These are phyloP conservation scores for Sinohyriopsis cumingii DNA, from an alignment of 2,888 invertebrate genomes.

Conservation along the genomic window DNA sequence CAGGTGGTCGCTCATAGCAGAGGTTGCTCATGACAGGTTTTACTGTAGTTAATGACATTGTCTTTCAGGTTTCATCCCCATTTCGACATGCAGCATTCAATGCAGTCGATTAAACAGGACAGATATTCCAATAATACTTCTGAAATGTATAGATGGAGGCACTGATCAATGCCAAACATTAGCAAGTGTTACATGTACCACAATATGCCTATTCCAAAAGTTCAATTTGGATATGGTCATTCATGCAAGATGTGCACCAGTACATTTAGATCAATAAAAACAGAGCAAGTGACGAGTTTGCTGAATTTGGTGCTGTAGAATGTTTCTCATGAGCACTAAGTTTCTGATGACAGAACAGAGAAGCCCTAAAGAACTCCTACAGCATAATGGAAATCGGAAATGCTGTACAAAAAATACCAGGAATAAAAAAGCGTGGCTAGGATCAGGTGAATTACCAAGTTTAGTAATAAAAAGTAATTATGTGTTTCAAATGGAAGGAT, in stretches of 20 bases:
- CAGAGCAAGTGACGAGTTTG: slow-evolving; percentile 23
- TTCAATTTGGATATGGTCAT: slow-evolving; percentile 27
- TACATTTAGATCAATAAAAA: slow-evolving; percentile 26
- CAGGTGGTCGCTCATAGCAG: no score
- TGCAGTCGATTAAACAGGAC: not conserved
- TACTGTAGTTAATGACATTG: slow-evolving; percentile 14
- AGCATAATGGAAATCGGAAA: slow-evolving; percentile 8
- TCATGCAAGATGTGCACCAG: slow-evolving; percentile 24
- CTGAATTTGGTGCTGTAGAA: slow-evolving; percentile 22
- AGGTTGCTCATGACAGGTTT: no score
- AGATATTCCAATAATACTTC: slow-evolving; percentile 5
- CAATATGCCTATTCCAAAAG: slow-evolving; percentile 24
- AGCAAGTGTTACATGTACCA: slow-evolving; percentile 20
- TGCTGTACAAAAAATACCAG: not conserved
- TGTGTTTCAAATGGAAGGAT: no score
- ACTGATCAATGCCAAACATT: slow-evolving; percentile 26
- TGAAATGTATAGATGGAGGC: slow-evolving; percentile 29
- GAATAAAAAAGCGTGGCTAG: not conserved
- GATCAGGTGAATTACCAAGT: no score
- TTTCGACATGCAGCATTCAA: slow-evolving; percentile 6
- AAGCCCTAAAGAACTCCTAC: not conserved
- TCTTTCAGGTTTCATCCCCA: slow-evolving; percentile 11
- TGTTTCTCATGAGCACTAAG: not conserved
- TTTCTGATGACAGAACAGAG: not conserved
- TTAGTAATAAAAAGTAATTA: no score